Percentiles rank a stretch among this genome's conserved stretches.
Conservation (phyloP, 30 jellyfish, hydroid and myxozoan genomes). For the Aurelia coerulea region DNA sequence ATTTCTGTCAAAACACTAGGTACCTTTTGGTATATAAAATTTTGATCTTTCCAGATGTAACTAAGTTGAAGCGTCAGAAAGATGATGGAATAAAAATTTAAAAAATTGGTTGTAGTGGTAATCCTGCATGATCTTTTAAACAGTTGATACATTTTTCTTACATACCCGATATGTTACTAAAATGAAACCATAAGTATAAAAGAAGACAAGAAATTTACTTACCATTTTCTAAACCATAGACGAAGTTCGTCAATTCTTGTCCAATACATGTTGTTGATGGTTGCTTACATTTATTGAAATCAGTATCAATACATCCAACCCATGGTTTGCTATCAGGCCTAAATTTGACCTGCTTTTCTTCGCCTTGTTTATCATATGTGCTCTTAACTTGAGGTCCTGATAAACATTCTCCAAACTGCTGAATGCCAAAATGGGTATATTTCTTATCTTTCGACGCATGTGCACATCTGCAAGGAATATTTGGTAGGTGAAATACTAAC, state of each 20-base stretch:
- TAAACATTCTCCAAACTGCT: slow-evolving; percentile 88
- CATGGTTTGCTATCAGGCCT: slow-evolving; percentile 87
- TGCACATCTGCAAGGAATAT: slow-evolving; percentile 81
- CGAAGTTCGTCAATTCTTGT: slow-evolving; percentile 90
- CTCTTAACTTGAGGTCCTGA: slow-evolving; percentile 86
- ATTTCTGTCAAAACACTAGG: no score
- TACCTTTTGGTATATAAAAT: no score
- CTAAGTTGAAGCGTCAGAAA: no score
- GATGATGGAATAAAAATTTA: no score
- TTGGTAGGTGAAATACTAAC: background rate
- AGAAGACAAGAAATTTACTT: background rate
- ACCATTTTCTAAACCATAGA: slow-evolving; percentile 94
- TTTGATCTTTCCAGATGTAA: no score
- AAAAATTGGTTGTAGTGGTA: no score
- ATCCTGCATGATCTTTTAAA: no score
- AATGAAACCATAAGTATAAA: no score
- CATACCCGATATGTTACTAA: no score
- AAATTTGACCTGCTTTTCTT: slow-evolving; percentile 65
- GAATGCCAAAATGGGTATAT: slow-evolving; percentile 89
- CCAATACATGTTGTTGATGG: slow-evolving; percentile 94
- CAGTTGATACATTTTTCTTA: no score
- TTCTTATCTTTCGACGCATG: slow-evolving; percentile 67
- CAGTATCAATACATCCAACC: slow-evolving; percentile 95
- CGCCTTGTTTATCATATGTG: slow-evolving; percentile 79
- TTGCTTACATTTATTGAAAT: slow-evolving; percentile 73